Evolutionary conservation across 2,113 vertebrate species (phyloP).

Genomic region (Scolopax mira): DNA sequence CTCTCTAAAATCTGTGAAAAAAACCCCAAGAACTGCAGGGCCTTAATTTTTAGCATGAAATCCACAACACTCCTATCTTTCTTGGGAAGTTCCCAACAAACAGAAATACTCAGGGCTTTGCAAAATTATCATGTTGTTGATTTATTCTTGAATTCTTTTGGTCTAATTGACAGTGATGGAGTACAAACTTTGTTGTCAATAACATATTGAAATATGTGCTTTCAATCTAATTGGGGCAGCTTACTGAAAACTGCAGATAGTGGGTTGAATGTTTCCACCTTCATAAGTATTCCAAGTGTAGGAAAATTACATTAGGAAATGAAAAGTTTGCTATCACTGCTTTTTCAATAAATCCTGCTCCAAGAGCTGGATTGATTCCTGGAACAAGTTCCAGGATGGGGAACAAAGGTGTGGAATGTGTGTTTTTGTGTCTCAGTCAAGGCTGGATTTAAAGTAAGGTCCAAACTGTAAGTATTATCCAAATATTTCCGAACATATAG

Average conservation of each 20-base stretch:
- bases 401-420: accelerated
- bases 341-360: neutral
- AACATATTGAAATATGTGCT: neutral
- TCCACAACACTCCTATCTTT: neutral
- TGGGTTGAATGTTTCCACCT: too few species aligned
- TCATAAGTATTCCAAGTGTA: neutral
- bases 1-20: neutral
- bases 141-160: neutral
- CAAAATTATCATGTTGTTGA: neutral
- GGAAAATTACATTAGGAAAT: neutral
- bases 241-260: neutral
- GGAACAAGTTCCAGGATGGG: neutral
- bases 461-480: neutral
- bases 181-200: neutral
- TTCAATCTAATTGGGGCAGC: neutral
- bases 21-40: neutral
- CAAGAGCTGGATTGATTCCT: neutral
- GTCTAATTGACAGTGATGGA: neutral
- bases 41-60: neutral
- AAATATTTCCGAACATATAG: neutral
- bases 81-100: neutral
- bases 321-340: neutral
- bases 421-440: neutral
- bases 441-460: neutral
- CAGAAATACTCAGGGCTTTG: neutral